Base-by-base conservation (phyloP, 2,888 invertebrate species). In the Malacosoma neustria region DNA sequence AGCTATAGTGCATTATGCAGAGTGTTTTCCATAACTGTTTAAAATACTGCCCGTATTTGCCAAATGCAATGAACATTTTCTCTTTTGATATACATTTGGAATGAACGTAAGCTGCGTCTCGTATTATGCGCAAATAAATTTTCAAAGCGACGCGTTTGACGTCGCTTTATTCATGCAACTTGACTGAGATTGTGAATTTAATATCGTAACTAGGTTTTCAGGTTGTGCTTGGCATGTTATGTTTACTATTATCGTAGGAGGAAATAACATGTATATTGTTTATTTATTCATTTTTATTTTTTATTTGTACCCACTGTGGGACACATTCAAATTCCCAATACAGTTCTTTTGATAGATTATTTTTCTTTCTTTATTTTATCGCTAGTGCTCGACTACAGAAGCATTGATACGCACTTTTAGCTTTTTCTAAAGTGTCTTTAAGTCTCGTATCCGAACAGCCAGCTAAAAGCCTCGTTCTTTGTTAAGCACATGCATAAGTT, bases 41-140 rank as follows among this genome's bases (percentile, higher is more conserved):
- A 36, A 45, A 41, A 35, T 30, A 32, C 38, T 43, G 38, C 30
- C 36, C 34, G 37, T 41, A 42, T 42, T 45, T 53, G 53, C 52
- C 50, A 51, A 54, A 51, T 42, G 46, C 46, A 47, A 50, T 57
- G 50, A 53, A 43, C 41, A 42, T 50, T 43, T 39, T 43, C 36
- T 29, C 34, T 40, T 49, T 50, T 48, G 48, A 38, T 46, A 41
- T 44, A 45, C 45, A 48, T 43, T 48, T 39, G 39, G 45, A 47
- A 41, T 41, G 37, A 38, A 41, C 35, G 30, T 35, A 14, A 14
- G 42, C 44, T 38, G 41, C 48, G 33, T 45, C 37, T 33, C 42
- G 41, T 45, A 33, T 34, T 37, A 33, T 42, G 29, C 42, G 40
- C 40, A 55, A 50, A 54, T 51, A 51, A 45, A 49, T 54, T 46